These are phyloP conservation scores for Eira barbara DNA, from an alignment of 2,113 vertebrate genomes.

Conservation along the genomic window DNA sequence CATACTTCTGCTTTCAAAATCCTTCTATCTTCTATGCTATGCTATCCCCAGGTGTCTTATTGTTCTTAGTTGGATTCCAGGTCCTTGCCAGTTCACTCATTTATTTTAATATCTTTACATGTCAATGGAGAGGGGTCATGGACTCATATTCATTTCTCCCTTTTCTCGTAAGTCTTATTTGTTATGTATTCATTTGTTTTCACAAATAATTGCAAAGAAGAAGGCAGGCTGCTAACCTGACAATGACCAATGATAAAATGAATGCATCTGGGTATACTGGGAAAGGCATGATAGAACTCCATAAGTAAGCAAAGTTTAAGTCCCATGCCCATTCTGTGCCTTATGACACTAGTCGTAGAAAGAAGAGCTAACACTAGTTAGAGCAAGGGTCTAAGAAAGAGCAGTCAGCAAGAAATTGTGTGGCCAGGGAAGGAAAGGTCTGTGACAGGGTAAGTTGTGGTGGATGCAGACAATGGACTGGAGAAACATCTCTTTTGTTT, in stretches of 20 bases:
- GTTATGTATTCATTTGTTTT: slow-evolving; percentile 9
- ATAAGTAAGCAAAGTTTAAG: neutral
- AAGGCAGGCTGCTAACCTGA: neutral
- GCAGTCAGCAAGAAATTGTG: neutral
- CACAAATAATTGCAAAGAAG: neutral
- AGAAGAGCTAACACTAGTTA: neutral
- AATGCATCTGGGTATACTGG: neutral
- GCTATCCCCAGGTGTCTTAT: neutral
- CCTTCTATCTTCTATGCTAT: neutral
- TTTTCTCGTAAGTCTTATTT: neutral
- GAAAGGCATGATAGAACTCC: neutral
- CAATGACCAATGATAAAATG: neutral
- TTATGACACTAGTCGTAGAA: neutral
- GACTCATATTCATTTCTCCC: neutral
- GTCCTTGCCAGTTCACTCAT: neutral
- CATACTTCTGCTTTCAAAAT: neutral
- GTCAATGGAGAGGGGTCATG: neutral
- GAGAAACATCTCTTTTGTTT: neutral
- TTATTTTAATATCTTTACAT: neutral
- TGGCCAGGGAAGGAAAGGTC: neutral
- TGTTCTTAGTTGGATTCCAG: neutral
- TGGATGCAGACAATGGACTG: neutral
- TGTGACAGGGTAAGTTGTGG: neutral
- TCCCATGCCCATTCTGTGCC: neutral
- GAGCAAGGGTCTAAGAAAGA: neutral